Base-by-base conservation (phyloP, 2,888 invertebrate genomes). In the Oscheius sp. region DNA sequence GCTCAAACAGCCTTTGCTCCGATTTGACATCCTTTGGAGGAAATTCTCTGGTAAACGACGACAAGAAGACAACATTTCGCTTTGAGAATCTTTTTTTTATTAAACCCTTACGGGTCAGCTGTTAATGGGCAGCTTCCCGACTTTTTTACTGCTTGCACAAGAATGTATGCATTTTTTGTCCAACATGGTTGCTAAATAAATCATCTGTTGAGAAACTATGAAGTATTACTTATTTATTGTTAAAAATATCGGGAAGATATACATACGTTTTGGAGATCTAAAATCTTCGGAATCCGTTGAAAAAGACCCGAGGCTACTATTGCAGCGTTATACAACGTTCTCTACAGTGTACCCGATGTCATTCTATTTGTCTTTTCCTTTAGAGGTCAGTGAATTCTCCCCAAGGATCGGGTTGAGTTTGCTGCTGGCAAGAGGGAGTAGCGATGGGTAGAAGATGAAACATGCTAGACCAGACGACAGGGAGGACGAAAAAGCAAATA, bases 401-500 rank as follows among this genome's bases (percentile, higher is more conserved):
- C 77, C 77, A 77, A 59, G 77, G 73, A 66, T 77, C 77, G 22
- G 73, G 32, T 6, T 66, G 56, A 22, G 22, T 56, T n/a, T 41
- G 50, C 17, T 41, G 49, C 45, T 62, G 62, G 32, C 66, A 66
- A 36, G 70, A 57, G 12, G 71, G 64, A 41, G 70, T 51, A 45
- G 73, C 70, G 9, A 77, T 70, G 41, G 71, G 70, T 50, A 77
- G 70, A 3, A 75, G 68, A 65, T 74, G 73, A 68, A 77, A 75
- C 33, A 74, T 67, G 49, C 73, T 72, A 6, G 77, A 77, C 77
- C 77, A 77, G 61, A 77, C 70, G 1, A 75, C 59, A 2, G 77
- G 77, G 6, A 77, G 72, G 4, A 75, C 73, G 49, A 77, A 73
- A 70, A 77, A 77, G 66, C 77, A 77, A 38, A 77, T 71, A 2